Evolutionary conservation across 2,797 vertebrate species (phyloP).

Genomic region (Sebastes trivittatus): DNA sequence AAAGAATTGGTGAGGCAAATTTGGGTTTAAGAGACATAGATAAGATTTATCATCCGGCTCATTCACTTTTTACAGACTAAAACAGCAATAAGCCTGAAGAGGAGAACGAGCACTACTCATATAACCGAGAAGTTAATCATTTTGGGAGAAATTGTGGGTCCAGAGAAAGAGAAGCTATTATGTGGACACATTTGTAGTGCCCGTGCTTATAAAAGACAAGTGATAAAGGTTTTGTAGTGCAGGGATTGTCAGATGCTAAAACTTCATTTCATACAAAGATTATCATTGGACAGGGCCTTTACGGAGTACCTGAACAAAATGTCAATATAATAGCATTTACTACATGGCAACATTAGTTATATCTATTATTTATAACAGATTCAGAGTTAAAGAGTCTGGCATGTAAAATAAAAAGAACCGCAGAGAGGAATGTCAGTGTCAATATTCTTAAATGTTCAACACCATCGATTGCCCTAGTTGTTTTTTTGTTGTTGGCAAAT

Average conservation of each 20-base stretch:
- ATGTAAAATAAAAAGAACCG: not conserved
- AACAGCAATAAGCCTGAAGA: constrained; percentile 20
- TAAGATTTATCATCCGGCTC: constrained; percentile 4
- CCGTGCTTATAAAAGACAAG: not conserved
- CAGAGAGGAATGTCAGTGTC: not conserved
- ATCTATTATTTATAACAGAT: not conserved
- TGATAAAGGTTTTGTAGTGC: constrained; percentile 8
- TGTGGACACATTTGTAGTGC: constrained; percentile 1
- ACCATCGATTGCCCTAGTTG: not conserved
- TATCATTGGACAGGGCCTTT: not conserved
- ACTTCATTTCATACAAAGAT: not conserved
- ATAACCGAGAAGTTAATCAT: constrained; percentile 19
- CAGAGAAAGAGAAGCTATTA: not conserved
- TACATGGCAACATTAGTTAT: not conserved
- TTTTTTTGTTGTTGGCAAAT: not conserved
- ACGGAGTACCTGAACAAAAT: not conserved
- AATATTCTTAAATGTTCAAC: not conserved
- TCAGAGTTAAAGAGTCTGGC: not conserved
- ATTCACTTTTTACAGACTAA: constrained; percentile 16
- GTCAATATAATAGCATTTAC: not conserved
- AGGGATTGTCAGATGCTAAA: not conserved
- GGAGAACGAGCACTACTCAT: constrained; percentile 8
- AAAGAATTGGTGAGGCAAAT: not conserved
- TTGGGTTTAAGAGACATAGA: not conserved
- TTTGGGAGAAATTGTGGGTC: constrained; percentile 17